Conservation (phyloP, 2,888 invertebrate genomes). For the Caenorhabditis macrosperma region DNA sequence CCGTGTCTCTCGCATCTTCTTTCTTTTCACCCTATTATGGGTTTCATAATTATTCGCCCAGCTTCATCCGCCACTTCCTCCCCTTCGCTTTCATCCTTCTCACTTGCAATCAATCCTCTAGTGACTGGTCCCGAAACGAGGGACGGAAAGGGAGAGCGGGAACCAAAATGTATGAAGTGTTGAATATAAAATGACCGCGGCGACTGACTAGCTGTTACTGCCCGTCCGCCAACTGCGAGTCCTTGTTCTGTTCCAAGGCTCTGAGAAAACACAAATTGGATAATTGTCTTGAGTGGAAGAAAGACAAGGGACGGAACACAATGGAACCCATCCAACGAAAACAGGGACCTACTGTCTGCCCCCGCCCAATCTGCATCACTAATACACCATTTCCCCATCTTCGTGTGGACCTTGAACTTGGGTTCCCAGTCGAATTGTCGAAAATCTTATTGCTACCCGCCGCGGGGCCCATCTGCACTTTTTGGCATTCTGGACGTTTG, state of each 20-base stretch:
- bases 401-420: constrained; percentile 10
- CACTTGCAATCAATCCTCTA: constrained; percentile 47
- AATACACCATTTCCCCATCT: background rate
- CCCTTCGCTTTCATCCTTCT: constrained; percentile 1
- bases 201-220: background rate
- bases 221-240: background rate
- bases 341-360: too few relatives aligned
- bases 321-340: background rate
- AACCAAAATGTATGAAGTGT: constrained; percentile 31
- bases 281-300: constrained; percentile 7
- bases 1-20: background rate
- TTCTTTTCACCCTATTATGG: constrained; percentile 30
- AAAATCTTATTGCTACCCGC: constrained; percentile 1
- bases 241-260: background rate
- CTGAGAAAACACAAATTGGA: constrained; percentile 17
- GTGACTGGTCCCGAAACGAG: constrained; percentile 9
- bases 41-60: constrained; percentile 44
- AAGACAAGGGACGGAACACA: background rate
- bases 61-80: constrained; percentile 17
- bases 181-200: constrained; percentile 23
- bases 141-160: background rate
- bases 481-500: constrained; percentile 22
- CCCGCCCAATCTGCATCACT: constrained; percentile 24
- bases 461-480: constrained; percentile 21
- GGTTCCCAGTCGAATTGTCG: constrained; percentile 26